Evolutionary conservation across 2,888 invertebrate genomes (phyloP).

Genomic region (Psococerastis gibbosa): DNA sequence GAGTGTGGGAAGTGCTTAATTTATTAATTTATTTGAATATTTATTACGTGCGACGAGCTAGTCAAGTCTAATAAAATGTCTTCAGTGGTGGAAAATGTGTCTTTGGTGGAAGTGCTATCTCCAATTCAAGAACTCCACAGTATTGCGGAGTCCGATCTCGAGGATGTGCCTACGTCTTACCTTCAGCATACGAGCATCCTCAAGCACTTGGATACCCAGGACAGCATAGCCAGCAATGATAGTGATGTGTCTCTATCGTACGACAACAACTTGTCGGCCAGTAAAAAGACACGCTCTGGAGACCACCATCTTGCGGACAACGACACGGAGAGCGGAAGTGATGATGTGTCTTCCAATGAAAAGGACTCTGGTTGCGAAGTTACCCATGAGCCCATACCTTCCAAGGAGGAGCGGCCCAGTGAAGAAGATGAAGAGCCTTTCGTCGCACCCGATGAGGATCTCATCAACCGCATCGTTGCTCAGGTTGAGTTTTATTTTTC

Average conservation of each 20-base stretch:
- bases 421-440: slow-evolving; percentile 37
- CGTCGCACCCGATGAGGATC: slow-evolving; percentile 47
- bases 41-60: neutral
- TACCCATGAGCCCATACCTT: slow-evolving; percentile 12
- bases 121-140: neutral
- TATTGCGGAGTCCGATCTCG: slow-evolving; percentile 5
- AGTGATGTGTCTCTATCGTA: slow-evolving; percentile 37
- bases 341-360: slow-evolving; percentile 36
- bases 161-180: neutral
- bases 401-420: slow-evolving; percentile 12
- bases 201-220: slow-evolving; percentile 18
- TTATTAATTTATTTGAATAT: neutral
- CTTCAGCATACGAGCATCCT: neutral
- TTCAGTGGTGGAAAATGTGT: slow-evolving; percentile 6
- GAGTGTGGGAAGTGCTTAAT: neutral
- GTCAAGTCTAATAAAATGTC: slow-evolving; percentile 2
- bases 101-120: slow-evolving; percentile 1
- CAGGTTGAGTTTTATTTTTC: slow-evolving; percentile 94
- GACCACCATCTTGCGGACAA: slow-evolving; percentile 40
- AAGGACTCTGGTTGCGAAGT: slow-evolving; percentile 47
- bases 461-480: slow-evolving; percentile 56
- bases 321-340: slow-evolving; percentile 45
- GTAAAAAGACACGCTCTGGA: slow-evolving; percentile 15
- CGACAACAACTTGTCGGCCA: slow-evolving; percentile 25
- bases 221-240: slow-evolving; percentile 40